Evolutionary conservation across 2,888 invertebrate species (phyloP), one percentile per base, ranked within the genome.

Genomic region (Tanytarsus gracilentus): DNA sequence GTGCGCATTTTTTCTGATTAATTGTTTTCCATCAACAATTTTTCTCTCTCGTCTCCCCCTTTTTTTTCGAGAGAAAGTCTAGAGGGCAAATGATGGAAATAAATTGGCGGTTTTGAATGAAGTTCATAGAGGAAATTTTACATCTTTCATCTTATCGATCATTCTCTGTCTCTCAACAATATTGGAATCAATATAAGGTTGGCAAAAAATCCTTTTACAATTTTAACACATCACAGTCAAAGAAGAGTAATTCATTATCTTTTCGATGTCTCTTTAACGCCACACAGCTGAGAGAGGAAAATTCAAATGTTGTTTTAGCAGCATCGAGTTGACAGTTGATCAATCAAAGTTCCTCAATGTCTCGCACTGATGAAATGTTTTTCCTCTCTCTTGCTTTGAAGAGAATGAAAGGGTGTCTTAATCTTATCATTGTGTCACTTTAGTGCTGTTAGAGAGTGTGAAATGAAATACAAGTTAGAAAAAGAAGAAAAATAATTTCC

Each of bases 311-410:
- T 51, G 14, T 9, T 21, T 18, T 16, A 21, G 25, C n/a, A n/a
- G 14, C 8, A 39, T 40, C 36, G 18, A 16, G 18, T 25, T 61
- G 61, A 61, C 61, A 61, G 61, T 61, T 61, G 61, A 61, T 61
- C 61, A 61, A 61, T 61, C 61, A 61, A 61, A 61, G 61, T 61
- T 55, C n/a, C n/a, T n/a, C n/a, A 40, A 18, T 40, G 33, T 55
- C 40, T 55, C 21, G 16, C 40, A 25, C 7, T 55, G 55, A 3
- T 3, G 55, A 40, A 40, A 40, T 55, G 44, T 18, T 18, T 9
- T 14, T 26, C n/a, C 1, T 30, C 26, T 49, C 25, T 49, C 44
- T 14, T 18, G 25, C 23, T 11, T 25, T 8, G 11, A 27, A 55
- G 21, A 18, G 5, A 33, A 55, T 2, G 23, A 55, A 55, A 33